Conservation (phyloP, 2,797 vertebrate genomes). For the Anniella stebbinsi region DNA sequence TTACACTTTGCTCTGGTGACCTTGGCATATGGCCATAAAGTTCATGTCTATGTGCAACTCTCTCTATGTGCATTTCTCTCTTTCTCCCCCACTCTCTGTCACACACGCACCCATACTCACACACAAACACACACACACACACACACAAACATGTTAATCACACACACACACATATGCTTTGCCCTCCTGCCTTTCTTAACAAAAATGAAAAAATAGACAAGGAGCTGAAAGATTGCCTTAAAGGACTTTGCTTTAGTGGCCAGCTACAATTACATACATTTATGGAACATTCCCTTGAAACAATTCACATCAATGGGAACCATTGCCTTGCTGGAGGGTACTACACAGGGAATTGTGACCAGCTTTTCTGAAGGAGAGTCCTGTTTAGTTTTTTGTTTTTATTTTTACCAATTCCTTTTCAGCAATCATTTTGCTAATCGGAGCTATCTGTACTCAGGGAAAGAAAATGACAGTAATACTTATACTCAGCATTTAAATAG, state of each 20-base stretch:
- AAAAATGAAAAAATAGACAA: not conserved
- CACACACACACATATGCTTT: not conserved
- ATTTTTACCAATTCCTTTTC: not conserved
- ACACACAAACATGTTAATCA: too few species aligned
- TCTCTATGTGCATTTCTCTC: not conserved
- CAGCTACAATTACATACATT: constrained; percentile 3
- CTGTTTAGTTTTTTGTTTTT: not conserved
- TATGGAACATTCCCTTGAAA: not conserved
- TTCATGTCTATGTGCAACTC: not conserved
- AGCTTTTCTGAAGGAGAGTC: not conserved
- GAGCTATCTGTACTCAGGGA: not conserved
- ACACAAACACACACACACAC: too few species aligned
- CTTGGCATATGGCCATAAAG: not conserved
- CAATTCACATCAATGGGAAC: not conserved
- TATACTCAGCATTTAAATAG: not conserved
- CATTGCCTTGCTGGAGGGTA: constrained; percentile 20
- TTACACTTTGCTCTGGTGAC: not conserved
- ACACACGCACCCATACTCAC: too few species aligned
- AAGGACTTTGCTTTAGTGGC: constrained; percentile 11
- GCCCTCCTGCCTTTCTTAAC: not conserved
- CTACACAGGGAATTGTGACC: not conserved
- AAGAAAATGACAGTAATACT: not conserved
- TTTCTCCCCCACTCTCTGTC: too few species aligned
- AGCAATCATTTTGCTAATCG: too few species aligned
- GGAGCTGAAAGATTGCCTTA: constrained; percentile 12